phyloP scores from a whole-genome alignment of 35 echinoderm and acorn worm genomes.

The Heliocidaris tuberculata region DNA sequence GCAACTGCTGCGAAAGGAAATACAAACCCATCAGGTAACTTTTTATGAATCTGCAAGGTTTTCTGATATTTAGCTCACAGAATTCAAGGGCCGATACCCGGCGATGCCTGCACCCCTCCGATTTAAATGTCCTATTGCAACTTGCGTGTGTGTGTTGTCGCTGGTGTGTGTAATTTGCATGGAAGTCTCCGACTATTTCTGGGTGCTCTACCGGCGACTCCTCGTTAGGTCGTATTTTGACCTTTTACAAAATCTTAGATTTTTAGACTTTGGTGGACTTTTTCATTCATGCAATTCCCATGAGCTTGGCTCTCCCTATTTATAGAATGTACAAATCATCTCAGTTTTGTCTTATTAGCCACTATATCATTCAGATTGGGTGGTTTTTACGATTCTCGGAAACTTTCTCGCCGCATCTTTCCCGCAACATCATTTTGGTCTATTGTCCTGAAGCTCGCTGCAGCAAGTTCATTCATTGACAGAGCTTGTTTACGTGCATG shows the following conservation, averaged over 20 bases:
- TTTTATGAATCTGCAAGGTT: slow-evolving; percentile 41
- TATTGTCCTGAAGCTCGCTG: slow-evolving; percentile 20
- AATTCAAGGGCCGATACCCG: slow-evolving; percentile 11
- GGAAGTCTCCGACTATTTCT: slow-evolving; percentile 34
- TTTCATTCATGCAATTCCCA: not conserved
- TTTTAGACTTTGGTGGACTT: not conserved
- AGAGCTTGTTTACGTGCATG: slow-evolving; percentile 17
- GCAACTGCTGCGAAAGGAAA: slow-evolving; percentile 76
- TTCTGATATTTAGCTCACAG: slow-evolving; percentile 35
- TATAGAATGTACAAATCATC: not conserved
- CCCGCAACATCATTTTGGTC: slow-evolving; percentile 32
- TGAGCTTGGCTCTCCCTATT: not conserved
- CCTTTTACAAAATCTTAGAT: slow-evolving; percentile 17
- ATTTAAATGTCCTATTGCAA: slow-evolving; percentile 52
- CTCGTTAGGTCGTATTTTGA: slow-evolving; percentile 7
- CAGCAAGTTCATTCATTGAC: slow-evolving; percentile 33
- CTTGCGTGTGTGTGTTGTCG: slow-evolving; percentile 29
- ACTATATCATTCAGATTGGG: not conserved
- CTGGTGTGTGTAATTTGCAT: slow-evolving; percentile 42
- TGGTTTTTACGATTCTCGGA: not conserved
- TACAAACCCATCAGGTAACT: slow-evolving; percentile 97
- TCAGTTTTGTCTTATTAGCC: not conserved
- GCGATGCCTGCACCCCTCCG: slow-evolving; percentile 39
- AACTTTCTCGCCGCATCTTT: slow-evolving; percentile 28
- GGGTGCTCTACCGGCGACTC: slow-evolving; percentile 27